Evolutionary conservation across 2,113 vertebrate genomes (phyloP), one percentile per base, ranked within the genome.

Genomic region (Phasianus colchicus): DNA sequence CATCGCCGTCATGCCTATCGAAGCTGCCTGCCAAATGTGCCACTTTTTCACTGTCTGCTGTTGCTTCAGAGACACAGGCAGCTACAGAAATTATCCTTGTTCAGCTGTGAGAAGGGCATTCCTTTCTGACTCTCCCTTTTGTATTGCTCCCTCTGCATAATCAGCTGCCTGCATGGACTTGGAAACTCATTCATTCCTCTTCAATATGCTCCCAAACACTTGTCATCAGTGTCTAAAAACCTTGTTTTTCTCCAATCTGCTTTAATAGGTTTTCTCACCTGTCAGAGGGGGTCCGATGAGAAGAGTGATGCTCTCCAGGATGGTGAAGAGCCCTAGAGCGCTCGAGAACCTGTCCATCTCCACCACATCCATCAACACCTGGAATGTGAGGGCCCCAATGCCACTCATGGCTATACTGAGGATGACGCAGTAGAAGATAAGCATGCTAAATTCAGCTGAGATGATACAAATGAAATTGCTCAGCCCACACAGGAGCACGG

Each of bases 311-410:
- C 99, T 99, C 91, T 98, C 98, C 95, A 99, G 97, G 97, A 99
- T 70, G 5, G 98, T 98, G 77, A 99, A 98, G 90, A 99, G 98
- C 42, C 99, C 99, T 45, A 99, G 98, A 24, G 99, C 99, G 1
- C 98, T 98, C 27, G 98, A 98, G 93, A 99, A 99, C 83, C 96
- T 98, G 18, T 97, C 98, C 98, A 99, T 99, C 45, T 99, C 98
- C 69, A 99, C 98, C 3, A 97, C 96, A 17, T 99, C 99, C 99
- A 99, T 99, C 89, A 99, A 97, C 63, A 99, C 99, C 36, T 99
- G 99, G 96, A 99, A 99, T 86, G 97, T 38, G 76, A 99, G 98
- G 0, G 99, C 98, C 11, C 99, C 99, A 0, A 98, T 63, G 38
- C 98, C 97, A 0, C 99, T 99, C 98, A 99, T 99, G 93, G 99